Evolutionary conservation across 1,140 invertebrate species (phyloP), one percentile per base, ranked within the genome.

Genomic region (Polypedilum pembai): DNA sequence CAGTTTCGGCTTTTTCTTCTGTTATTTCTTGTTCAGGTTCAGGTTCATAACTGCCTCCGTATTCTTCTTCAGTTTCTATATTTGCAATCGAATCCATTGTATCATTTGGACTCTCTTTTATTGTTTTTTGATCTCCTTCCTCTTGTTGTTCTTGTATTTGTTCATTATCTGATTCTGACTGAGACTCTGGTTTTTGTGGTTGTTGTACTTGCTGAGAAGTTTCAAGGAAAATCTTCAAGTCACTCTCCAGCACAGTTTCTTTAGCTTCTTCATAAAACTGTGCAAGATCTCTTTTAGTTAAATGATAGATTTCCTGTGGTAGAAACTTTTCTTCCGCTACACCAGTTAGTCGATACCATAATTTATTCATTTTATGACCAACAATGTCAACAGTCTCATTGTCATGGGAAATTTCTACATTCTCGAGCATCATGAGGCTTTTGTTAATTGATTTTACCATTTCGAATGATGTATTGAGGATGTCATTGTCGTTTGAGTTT

Each of bases 241-340:
- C 65, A 69, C 65, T 69, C 18, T 73, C 15, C 17, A 78, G 33
- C 1, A 78, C 77, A 4, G 74, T 63, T 21, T 69, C 18, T 74
- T 78, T 78, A 5, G 77, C 77, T 3, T 76, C 75, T 73, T 78
- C 77, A 72, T 78, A 78, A 1, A 78, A 24, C 8, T 20, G 8
- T 76, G 77, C 77, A 8, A 78, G 73, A 76, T 78, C 77, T 8
- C 41, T 3, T 74, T 78, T 78, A 10, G 69, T 77, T n/a, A 78
- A 66, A 63, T 76, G 65, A 73, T 77, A 78, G 10, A 73, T 69
- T 41, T 75, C 63, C 20, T 73, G 73, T 10, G 76, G 75, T 73
- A 73, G 45, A 45, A 76, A 78, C 76, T 77, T 77, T n/a, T 76
- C 75, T 12, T 74, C 33, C 33, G 74, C 63, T 17, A 76, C 66